Conservation (phyloP, 2,888 invertebrate species). For the Heteromyza rotundicornis region DNA sequence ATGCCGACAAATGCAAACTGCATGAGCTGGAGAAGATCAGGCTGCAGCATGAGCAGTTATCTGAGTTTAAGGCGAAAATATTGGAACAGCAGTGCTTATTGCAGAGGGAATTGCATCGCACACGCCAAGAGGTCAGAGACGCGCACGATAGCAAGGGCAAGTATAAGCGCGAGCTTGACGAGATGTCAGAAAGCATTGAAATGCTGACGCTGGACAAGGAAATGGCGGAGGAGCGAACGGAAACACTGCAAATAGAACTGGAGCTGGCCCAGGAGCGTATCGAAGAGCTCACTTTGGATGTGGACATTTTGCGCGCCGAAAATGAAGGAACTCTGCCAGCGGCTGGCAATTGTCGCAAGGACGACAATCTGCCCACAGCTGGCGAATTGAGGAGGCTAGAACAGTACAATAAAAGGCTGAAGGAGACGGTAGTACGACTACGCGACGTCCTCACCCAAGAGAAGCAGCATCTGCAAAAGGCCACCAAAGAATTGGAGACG, state of each 20-base stretch:
- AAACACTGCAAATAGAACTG: slow-evolving; percentile 82
- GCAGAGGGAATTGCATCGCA: slow-evolving; percentile 84
- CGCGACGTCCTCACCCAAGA: slow-evolving; percentile 93
- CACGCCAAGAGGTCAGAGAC: slow-evolving; percentile 86
- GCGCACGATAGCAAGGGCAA: slow-evolving; percentile 81
- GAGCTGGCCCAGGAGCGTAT: slow-evolving; percentile 87
- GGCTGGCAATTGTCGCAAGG: slow-evolving; percentile 68
- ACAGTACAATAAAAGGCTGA: slow-evolving; percentile 89
- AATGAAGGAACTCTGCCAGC: slow-evolving; percentile 66
- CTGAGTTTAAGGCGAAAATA: slow-evolving; percentile 92
- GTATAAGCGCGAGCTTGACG: slow-evolving; percentile 91
- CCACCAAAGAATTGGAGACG: slow-evolving; percentile 89
- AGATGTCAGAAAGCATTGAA: slow-evolving; percentile 91
- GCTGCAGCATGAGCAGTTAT: slow-evolving; percentile 88
- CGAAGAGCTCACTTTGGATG: slow-evolving; percentile 88
- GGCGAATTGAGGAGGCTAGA: slow-evolving; percentile 79
- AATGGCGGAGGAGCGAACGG: slow-evolving; percentile 96
- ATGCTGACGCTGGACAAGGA: slow-evolving; percentile 98
- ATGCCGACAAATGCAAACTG: slow-evolving; percentile 88
- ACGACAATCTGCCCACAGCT: slow-evolving; percentile 68
- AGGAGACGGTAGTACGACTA: slow-evolving; percentile 92
- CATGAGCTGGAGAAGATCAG: slow-evolving; percentile 88
- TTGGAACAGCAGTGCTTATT: slow-evolving; percentile 87
- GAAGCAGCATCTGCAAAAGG: slow-evolving; percentile 87
- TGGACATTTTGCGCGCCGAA: slow-evolving; percentile 81